Conservation (phyloP, 1,140 invertebrate species). For the Drosophila biarmipes region DNA sequence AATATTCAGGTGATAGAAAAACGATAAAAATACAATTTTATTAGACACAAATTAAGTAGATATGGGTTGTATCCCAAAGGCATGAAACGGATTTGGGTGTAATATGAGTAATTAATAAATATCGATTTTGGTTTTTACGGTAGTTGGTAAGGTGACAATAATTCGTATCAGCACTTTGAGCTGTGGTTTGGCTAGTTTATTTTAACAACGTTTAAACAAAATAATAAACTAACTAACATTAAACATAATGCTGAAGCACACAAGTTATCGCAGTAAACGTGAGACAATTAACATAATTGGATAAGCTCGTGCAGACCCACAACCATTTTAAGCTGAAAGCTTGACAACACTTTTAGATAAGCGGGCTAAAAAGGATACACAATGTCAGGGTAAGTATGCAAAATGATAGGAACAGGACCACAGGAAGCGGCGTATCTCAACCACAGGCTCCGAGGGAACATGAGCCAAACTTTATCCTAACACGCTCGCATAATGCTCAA, state of each 20-base stretch:
- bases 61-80: neutral
- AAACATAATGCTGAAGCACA: slow-evolving; percentile 6
- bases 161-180: neutral
- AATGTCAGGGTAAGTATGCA: slow-evolving; percentile 14
- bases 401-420: slow-evolving; percentile 13
- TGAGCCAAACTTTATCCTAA: slow-evolving; percentile 22
- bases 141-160: neutral
- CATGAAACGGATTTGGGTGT: neutral
- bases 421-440: slow-evolving; percentile 2
- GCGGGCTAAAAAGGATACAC: slow-evolving; percentile 6
- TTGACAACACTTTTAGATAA: slow-evolving; percentile 2
- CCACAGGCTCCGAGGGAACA: slow-evolving; percentile 11
- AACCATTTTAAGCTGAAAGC: slow-evolving; percentile 13
- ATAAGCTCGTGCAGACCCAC: slow-evolving; percentile 20
- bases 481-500: slow-evolving; percentile 1
- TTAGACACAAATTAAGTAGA: neutral
- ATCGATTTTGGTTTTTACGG: neutral
- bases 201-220: neutral
- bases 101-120: neutral
- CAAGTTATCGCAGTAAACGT: neutral
- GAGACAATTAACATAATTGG: slow-evolving; percentile 22
- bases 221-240: neutral
- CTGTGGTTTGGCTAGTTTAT: neutral
- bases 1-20: no score
- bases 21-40: neutral